These are phyloP conservation scores for Dromius quadrimaculatus DNA, from an alignment of 2,888 invertebrate species.

Conservation along the genomic window DNA sequence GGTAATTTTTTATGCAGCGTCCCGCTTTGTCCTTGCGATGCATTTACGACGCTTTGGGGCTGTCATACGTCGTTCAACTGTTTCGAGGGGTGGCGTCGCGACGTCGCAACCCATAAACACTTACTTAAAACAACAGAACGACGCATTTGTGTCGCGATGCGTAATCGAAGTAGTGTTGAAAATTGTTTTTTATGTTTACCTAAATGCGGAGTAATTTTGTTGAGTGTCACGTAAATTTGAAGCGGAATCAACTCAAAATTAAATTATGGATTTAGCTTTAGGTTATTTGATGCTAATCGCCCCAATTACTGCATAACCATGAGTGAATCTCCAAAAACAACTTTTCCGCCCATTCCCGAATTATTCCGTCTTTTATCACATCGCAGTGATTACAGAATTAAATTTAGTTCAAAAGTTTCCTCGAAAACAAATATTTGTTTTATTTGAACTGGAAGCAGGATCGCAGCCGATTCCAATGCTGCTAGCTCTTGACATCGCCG, in stretches of 20 bases:
- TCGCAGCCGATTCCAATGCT: not conserved
- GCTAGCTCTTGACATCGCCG: slow-evolving; percentile 18
- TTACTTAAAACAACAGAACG: slow-evolving; percentile 26
- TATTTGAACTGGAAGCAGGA: slow-evolving; percentile 40
- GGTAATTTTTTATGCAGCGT: not conserved
- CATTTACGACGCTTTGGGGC: not conserved
- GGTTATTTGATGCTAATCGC: too few species aligned
- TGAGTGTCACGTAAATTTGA: not conserved
- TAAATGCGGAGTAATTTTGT: slow-evolving; percentile 22
- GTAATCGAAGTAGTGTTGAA: slow-evolving; percentile 16
- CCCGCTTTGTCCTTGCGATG: not conserved
- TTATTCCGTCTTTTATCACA: slow-evolving; percentile 46
- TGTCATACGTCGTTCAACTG: too few species aligned
- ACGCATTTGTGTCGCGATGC: slow-evolving; percentile 17
- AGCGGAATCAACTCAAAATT: too few species aligned
- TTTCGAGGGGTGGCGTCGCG: slow-evolving; percentile 24
- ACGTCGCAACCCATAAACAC: slow-evolving; percentile 23
- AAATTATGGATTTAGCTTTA: too few species aligned
- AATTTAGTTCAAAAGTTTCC: slow-evolving; percentile 48
- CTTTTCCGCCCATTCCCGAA: slow-evolving; percentile 26
- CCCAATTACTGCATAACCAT: too few species aligned
- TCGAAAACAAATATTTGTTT: slow-evolving; percentile 47
- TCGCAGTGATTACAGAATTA: slow-evolving; percentile 47
- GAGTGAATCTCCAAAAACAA: too few species aligned
- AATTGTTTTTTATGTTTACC: slow-evolving; percentile 27